Base-by-base conservation (phyloP, 1,140 invertebrate genomes). In the Manduca sexta region DNA sequence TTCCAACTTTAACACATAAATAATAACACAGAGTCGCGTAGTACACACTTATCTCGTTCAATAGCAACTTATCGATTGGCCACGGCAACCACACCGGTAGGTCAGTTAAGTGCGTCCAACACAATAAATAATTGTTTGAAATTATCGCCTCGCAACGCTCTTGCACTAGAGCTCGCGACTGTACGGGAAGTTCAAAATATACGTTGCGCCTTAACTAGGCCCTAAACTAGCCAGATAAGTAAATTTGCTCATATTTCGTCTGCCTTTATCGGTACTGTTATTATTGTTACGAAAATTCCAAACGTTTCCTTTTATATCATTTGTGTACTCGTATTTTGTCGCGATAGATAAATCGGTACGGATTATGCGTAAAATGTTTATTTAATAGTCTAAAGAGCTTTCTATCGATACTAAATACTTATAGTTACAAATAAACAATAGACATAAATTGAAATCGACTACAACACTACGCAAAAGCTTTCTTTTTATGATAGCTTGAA, bases 121-220 rank as follows among this genome's bases (percentile, higher is more conserved):
- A 58, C 60, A 63, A 59, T 59, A 59, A 59, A 63, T 59, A 59
- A 55, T 50, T 52, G 49, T 41, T 49, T 47, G 35, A 49, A 61
- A 61, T 61, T 54, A 61, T 54, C 45, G 39, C 49, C 21, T 26
- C 0, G 21, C 42, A 33, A 16, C 18, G 40, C n/a, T 26, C 8
- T 26, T 26, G 8, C 21, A 26, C 21, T 26, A 5, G 21, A 3
- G 21, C 5, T 18, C 15, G 38, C 38, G 15, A 16, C 38, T 10
- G 16, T 17, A n/a, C 38, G 38, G 3, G 2, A 17, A 40, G 38
- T 40, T 17, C 6, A 40, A n/a, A 40, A 7, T 17, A 17, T 3
- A 3, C 10, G 1, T 37, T 37, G 33, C 2, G 14, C 35, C 10
- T 7, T 37, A 7, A n/a, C 13, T 1, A n/a, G 6, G 14, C 16